A percentile compares a stretch with the other conserved stretches of the same genome.
Evolutionary conservation across 2,113 vertebrate genomes (phyloP).

Genomic region (Microtus pennsylvanicus): DNA sequence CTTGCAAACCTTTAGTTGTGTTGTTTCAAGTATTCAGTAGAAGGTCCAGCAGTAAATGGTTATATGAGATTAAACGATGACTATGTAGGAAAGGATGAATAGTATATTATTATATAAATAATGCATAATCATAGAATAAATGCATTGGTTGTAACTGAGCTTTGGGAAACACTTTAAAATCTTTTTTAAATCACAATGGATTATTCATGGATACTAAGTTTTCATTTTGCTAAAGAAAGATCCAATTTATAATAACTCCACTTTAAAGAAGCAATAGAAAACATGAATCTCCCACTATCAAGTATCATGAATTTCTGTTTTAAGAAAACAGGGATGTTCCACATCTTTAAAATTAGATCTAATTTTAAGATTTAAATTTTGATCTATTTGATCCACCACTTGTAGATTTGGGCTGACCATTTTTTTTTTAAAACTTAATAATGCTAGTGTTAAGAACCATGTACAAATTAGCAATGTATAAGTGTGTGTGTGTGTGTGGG

Average conservation of each 20-base stretch:
- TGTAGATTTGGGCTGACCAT: background rate
- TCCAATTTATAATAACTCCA: background rate
- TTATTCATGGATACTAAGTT: background rate
- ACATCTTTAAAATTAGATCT: background rate
- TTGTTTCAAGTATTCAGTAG: background rate
- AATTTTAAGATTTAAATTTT: slow-evolving; percentile 33
- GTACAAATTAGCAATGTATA: background rate
- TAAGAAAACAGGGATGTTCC: background rate
- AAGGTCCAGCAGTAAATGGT: background rate
- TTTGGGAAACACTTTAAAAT: slow-evolving; percentile 2
- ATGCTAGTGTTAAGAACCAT: background rate
- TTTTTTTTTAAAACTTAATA: background rate
- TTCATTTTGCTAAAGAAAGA: background rate
- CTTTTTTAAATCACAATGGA: background rate
- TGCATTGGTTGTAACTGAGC: background rate
- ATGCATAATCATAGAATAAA: background rate
- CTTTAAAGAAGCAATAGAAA: background rate
- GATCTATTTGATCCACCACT: background rate
- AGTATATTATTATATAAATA: background rate
- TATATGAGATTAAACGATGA: background rate
- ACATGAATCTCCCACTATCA: background rate
- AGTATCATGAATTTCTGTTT: background rate
- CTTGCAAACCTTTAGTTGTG: background rate
- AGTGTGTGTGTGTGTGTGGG: background rate
- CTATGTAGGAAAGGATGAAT: background rate